Conservation (phyloP, 2,888 invertebrate species). For the Cetonia aurata region DNA sequence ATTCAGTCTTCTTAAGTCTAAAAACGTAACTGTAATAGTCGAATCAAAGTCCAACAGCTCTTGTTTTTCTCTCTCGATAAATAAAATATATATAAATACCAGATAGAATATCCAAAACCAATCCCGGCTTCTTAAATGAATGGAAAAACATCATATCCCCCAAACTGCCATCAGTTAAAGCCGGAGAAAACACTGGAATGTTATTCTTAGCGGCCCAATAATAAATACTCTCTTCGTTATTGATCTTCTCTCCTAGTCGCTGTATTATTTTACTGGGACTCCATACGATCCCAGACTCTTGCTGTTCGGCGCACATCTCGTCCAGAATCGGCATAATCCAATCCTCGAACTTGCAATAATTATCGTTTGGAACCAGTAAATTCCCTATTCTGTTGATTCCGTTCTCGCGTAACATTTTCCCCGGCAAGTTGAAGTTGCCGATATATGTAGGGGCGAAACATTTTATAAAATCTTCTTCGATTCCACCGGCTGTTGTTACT, state of each 20-base stretch:
- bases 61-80: too few relatives aligned
- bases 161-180: slow-evolving; percentile 95
- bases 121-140: slow-evolving; percentile 91
- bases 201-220: slow-evolving; percentile 97
- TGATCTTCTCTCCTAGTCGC: slow-evolving; percentile 90
- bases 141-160: slow-evolving; percentile 99
- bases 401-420: slow-evolving; percentile 81
- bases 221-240: slow-evolving; percentile 91
- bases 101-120: slow-evolving; percentile 92
- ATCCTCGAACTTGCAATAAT: slow-evolving; percentile 97
- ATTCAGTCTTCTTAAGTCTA: slow-evolving; percentile 89
- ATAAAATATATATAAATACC: slow-evolving; percentile 67
- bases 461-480: slow-evolving; percentile 99
- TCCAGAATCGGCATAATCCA: slow-evolving; percentile 96
- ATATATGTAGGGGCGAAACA: slow-evolving; percentile 95
- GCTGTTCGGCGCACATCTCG: slow-evolving; percentile 90
- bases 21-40: slow-evolving; percentile 47
- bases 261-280: slow-evolving; percentile 90
- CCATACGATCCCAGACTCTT: slow-evolving; percentile 81
- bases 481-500: slow-evolving; percentile 97
- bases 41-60: too few relatives aligned
- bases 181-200: slow-evolving; percentile 98
- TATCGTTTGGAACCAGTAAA: slow-evolving; percentile 96
- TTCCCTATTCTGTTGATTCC: slow-evolving; percentile 92
- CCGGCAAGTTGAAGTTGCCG: slow-evolving; percentile 90